Evolutionary conservation across 1,140 invertebrate genomes (phyloP).

Genomic region (Cyclargus thomasi): DNA sequence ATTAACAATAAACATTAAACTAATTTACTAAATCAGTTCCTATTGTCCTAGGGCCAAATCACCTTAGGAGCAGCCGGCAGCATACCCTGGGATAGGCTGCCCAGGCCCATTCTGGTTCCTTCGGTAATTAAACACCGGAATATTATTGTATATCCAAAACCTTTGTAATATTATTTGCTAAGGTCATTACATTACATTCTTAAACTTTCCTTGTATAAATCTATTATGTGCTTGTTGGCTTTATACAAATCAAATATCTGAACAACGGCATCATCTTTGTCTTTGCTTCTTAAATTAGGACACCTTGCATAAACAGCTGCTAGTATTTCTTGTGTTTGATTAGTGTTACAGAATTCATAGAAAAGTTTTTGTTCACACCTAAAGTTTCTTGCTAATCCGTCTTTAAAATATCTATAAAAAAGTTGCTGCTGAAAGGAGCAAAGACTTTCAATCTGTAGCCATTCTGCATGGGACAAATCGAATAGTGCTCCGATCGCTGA

Average conservation of each 20-base stretch:
- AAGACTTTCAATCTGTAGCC: slow-evolving; percentile 54
- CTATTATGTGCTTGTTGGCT: slow-evolving; percentile 41
- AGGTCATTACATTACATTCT: slow-evolving; percentile 5
- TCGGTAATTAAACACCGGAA: no score
- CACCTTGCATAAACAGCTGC: slow-evolving; percentile 46
- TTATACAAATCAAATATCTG: slow-evolving; percentile 48
- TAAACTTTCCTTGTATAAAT: slow-evolving; percentile 47
- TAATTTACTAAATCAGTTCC: neutral
- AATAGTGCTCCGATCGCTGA: slow-evolving; percentile 47
- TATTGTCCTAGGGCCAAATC: no score
- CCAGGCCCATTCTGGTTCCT: no score
- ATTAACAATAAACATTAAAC: slow-evolving; percentile 3
- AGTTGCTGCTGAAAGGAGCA: slow-evolving; percentile 45
- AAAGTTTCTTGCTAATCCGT: slow-evolving; percentile 50
- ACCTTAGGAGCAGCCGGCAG: no score
- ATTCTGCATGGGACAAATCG: slow-evolving; percentile 47
- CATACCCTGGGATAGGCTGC: no score
- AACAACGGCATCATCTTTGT: slow-evolving; percentile 50
- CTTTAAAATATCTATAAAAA: slow-evolving; percentile 63
- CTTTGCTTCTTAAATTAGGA: slow-evolving; percentile 50
- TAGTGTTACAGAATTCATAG: slow-evolving; percentile 59
- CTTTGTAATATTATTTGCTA: neutral
- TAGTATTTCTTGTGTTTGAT: slow-evolving; percentile 47
- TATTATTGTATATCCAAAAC: no score
- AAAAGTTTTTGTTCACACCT: slow-evolving; percentile 57